phyloP scores from a whole-genome alignment of 2,797 vertebrate genomes.

The Okamejei kenojei region DNA sequence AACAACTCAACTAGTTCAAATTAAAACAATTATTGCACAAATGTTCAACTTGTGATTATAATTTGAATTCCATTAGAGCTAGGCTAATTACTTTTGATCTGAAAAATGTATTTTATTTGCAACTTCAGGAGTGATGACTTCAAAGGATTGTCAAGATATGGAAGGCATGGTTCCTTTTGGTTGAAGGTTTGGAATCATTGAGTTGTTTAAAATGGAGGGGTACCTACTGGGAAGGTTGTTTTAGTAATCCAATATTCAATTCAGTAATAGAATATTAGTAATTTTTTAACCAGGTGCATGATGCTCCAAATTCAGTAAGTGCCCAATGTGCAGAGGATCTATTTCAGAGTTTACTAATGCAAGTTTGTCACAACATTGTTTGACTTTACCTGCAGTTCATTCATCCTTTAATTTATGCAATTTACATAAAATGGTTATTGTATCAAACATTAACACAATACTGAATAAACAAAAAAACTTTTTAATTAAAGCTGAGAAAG shows the following conservation, averaged over 20 bases:
- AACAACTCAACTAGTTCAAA: not conserved
- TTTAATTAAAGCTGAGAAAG: slow-evolving; percentile 2
- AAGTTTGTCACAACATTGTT: not conserved
- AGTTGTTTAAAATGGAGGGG: not conserved
- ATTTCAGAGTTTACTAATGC: not conserved
- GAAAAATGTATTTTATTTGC: not conserved
- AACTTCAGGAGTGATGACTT: not conserved
- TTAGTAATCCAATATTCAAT: not conserved
- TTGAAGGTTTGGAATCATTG: not conserved
- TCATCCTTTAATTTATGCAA: slow-evolving; percentile 8
- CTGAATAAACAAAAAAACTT: slow-evolving; percentile 26
- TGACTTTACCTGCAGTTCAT: slow-evolving; percentile 22
- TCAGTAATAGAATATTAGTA: not conserved
- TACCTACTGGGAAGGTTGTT: not conserved
- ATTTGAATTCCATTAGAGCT: not conserved
- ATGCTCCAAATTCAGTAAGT: not conserved
- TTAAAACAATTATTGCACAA: not conserved
- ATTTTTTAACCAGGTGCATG: not conserved
- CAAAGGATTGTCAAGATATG: slow-evolving; percentile 4
- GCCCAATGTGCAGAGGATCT: not conserved
- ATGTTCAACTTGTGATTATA: not conserved
- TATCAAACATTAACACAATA: slow-evolving; percentile 24
- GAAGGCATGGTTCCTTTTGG: not conserved
- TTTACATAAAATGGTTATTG: slow-evolving; percentile 26
- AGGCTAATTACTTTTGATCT: not conserved